A percentile compares a stretch with the other conserved stretches of the same genome.
phyloP scores from a whole-genome alignment of 1,140 invertebrate genomes.

The Drosophila chauvacae region DNA sequence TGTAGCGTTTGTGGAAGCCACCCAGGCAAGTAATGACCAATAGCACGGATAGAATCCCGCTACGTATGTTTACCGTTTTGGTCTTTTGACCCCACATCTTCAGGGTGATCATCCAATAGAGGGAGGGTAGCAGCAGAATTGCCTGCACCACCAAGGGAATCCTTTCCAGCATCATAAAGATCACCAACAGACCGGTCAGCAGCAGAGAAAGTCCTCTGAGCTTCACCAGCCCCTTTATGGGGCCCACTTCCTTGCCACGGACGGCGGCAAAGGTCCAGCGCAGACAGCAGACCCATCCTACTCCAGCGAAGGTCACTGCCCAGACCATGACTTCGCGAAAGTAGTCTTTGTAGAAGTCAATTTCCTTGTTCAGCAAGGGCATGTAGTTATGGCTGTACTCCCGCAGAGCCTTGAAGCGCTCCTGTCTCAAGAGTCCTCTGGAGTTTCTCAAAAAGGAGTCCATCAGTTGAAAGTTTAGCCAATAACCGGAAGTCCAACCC shows the following conservation, averaged over 20 bases:
- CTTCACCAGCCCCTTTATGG: not conserved
- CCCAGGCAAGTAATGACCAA: conserved; percentile 30
- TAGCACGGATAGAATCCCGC: not conserved
- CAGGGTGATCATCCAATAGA: conserved; percentile 33
- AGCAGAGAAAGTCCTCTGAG: not conserved
- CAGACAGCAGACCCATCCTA: conserved; percentile 87
- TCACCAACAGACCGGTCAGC: conserved; percentile 5
- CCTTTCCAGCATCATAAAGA: conserved; percentile 38
- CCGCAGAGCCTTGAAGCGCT: conserved; percentile 36
- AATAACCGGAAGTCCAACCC: conserved; percentile 27
- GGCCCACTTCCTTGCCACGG: not conserved
- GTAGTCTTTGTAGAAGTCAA: conserved; percentile 91
- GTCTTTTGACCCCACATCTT: not conserved
- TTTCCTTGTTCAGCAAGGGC: conserved; percentile 85
- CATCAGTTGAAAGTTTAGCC: conserved; percentile 31
- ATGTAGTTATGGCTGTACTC: conserved; percentile 51
- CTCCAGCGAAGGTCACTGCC: conserved; percentile 86
- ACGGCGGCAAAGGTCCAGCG: not conserved
- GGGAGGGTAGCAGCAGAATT: conserved; percentile 29
- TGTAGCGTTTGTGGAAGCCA: conserved; percentile 30
- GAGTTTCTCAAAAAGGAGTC: conserved; percentile 26
- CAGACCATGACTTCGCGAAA: conserved; percentile 88
- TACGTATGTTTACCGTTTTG: not conserved
- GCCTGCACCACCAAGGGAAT: conserved; percentile 13
- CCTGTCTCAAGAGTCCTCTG: conserved; percentile 26